These are phyloP conservation scores for Gobionotothen gibberifrons DNA, from an alignment of 2,797 vertebrate species.

Conservation along the genomic window DNA sequence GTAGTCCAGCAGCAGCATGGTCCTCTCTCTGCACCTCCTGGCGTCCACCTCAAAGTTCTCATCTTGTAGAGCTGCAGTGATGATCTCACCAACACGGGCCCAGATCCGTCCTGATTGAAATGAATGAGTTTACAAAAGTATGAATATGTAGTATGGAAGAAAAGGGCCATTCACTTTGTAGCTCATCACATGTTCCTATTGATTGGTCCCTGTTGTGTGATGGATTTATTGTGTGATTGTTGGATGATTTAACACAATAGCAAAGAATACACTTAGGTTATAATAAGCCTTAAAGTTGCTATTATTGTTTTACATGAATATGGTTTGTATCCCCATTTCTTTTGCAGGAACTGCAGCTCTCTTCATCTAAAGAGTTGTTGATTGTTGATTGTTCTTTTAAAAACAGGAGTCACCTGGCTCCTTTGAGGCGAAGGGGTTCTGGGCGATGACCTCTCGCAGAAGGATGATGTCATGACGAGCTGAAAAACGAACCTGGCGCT, in stretches of 20 bases:
- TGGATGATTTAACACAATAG: not conserved
- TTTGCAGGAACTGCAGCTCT: not conserved
- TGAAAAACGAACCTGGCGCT: conserved; percentile 86
- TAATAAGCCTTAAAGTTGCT: too few relatives aligned
- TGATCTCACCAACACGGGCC: conserved; percentile 84
- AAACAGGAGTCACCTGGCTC: conserved; percentile 75
- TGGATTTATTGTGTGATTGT: not conserved
- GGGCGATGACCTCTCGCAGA: conserved; percentile 83
- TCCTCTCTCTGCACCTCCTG: conserved; percentile 85
- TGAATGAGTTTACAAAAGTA: not conserved
- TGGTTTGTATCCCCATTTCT: not conserved
- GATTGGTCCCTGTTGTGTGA: not conserved
- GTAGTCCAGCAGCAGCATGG: conserved; percentile 86
- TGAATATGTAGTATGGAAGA: not conserved
- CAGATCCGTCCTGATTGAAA: conserved; percentile 75
- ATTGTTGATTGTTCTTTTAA: not conserved
- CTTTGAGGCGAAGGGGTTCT: conserved; percentile 85
- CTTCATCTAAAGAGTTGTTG: not conserved
- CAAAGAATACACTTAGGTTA: not conserved
- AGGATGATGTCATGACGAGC: conserved; percentile 87
- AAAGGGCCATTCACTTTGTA: not conserved
- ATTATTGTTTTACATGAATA: not conserved
- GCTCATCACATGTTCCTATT: not conserved
- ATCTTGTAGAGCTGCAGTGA: conserved; percentile 81
- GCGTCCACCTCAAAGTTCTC: conserved; percentile 88